A percentile compares a stretch with the other conserved stretches of the same genome.
phyloP scores from a whole-genome alignment of 2,797 vertebrate genomes.

The Cirrhinus mrigala region DNA sequence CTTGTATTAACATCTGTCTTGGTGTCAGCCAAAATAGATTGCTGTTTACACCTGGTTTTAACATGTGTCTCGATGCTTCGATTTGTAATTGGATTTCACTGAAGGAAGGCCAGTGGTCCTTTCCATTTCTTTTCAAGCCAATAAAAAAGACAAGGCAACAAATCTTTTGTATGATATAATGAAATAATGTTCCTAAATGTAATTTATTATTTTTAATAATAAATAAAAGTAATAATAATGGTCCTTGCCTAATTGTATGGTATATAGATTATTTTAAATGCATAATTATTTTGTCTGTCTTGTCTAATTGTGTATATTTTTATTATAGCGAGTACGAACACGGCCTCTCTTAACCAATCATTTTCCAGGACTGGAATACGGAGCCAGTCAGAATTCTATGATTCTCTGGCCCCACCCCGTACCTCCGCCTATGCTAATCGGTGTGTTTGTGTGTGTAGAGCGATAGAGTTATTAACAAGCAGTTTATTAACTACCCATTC shows the following conservation, averaged over 20 bases:
- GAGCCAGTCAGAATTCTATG: slow-evolving; percentile 7
- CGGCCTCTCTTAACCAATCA: background rate
- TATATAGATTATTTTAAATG: background rate
- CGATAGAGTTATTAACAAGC: background rate
- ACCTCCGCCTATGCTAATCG: background rate
- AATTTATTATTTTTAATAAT: background rate
- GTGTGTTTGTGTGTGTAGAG: too few species aligned
- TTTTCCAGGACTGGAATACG: background rate
- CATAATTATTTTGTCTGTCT: background rate
- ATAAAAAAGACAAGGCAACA: background rate
- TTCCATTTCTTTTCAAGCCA: background rate
- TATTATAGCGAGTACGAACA: background rate
- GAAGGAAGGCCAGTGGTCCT: background rate
- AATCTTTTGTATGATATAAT: background rate
- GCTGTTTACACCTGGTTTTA: slow-evolving; percentile 15
- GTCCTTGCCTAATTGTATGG: background rate
- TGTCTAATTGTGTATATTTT: background rate
- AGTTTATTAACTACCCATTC: background rate
- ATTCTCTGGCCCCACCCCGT: background rate
- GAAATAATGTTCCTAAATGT: background rate
- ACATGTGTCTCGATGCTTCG: background rate
- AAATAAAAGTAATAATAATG: background rate
- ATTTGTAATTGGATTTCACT: background rate
- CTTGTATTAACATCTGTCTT: slow-evolving; percentile 30
- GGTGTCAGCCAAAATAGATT: slow-evolving; percentile 18